Base-by-base conservation (phyloP, 2,888 invertebrate genomes). In the Alloscopus bannaensis region DNA sequence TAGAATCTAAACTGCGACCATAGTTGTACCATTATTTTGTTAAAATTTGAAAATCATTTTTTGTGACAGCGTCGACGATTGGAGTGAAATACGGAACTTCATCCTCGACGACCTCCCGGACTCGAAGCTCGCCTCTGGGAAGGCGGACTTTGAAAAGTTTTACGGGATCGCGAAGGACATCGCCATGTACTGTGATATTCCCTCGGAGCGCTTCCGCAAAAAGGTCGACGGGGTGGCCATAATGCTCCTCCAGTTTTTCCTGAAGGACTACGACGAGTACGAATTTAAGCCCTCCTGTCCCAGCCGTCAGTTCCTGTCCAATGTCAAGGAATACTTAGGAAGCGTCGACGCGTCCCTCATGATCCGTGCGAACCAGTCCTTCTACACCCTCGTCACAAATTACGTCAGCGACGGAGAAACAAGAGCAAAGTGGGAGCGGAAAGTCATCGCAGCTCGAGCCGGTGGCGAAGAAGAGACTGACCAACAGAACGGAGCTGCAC, bases 281-380 rank as follows among this genome's bases (percentile, higher is more conserved):
- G 62, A 72, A 3, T 76, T 60, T 13, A 80, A 80, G 24, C 65
- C 80, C 3, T 47, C 69, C n/a, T 66, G 59, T 69, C 80, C 80
- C 1, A 80, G 76, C 29, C 71, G 76, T 18, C 68, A 76, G 31
- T 18, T 76, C 11, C 8, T 72, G 2, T 77, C 80, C 11, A 70
- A 40, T 50, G 71, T 80, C 0, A 76, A 65, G 26, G 80, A 73
- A 36, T 82, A 80, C 40, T 77, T 80, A 72, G 82, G 82, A 42
- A 80, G 80, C 50, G 26, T 82, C 2, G 82, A 80, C n/a, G 59
- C 76, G 3, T 36, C 60, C 0, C 31, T 80, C n/a, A 65, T 64
- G 26, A 64, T 71, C n/a, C 31, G 72, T n/a, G 50, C 57, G 2
- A 71, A 60, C 45, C 80, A 82, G n/a, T 11, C 59, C 0, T 82